phyloP scores from a whole-genome alignment of 2,888 invertebrate genomes.

The Melangyna quadrimaculata region DNA sequence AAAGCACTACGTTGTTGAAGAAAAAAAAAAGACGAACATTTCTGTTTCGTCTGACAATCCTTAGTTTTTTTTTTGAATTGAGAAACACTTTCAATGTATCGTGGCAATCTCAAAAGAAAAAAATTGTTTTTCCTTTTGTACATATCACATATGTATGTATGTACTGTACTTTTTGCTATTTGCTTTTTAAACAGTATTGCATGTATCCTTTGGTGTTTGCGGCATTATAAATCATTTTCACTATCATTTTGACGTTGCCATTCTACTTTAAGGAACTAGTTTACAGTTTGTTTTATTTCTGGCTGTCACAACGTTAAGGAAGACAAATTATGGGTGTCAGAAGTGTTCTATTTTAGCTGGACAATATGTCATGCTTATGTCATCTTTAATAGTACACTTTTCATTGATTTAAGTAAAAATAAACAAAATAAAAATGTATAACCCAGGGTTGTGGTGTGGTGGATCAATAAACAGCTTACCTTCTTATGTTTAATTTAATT shows the following conservation, averaged over 20 bases:
- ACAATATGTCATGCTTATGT: conserved; percentile 20
- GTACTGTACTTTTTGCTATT: background rate
- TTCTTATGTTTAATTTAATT: no score
- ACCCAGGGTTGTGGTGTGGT: background rate
- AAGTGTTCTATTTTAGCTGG: conserved; percentile 32
- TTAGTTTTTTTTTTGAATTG: background rate
- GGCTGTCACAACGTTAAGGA: conserved; percentile 45
- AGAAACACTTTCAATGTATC: background rate
- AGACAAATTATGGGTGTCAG: conserved; percentile 42
- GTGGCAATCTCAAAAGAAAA: background rate
- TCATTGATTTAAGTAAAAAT: background rate
- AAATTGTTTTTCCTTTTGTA: background rate
- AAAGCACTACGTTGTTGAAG: no score
- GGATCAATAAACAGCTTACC: background rate
- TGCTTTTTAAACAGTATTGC: conserved; percentile 1
- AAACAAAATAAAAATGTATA: background rate
- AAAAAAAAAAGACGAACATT: no score
- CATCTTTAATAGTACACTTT: background rate
- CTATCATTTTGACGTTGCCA: conserved; percentile 40
- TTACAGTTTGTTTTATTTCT: conserved; percentile 52
- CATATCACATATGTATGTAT: no score
- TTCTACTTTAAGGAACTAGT: conserved; percentile 24
- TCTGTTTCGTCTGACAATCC: no score
- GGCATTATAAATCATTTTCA: conserved; percentile 44
- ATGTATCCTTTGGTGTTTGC: conserved; percentile 16